Conservation (phyloP, 2,888 invertebrate genomes). For the Andrena camellia region DNA sequence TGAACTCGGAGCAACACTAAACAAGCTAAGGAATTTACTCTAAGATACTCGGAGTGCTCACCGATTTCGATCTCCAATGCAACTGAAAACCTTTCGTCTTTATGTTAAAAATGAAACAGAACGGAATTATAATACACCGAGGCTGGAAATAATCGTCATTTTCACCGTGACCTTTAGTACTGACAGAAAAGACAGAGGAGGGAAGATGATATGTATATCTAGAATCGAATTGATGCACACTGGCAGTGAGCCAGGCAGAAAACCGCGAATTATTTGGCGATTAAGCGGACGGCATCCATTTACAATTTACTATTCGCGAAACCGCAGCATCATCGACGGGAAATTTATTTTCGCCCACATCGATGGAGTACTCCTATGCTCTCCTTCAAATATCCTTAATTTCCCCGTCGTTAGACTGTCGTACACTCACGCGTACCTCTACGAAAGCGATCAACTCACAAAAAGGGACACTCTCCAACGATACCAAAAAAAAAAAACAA, state of each 20-base stretch:
- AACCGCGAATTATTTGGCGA: not conserved
- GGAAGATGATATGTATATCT: no score
- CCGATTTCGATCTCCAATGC: constrained; percentile 37
- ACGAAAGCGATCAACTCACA: not conserved
- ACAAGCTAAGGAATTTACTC: constrained; percentile 53
- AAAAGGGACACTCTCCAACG: constrained; percentile 23
- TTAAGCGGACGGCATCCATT: not conserved
- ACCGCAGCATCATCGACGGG: not conserved
- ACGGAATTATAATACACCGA: no score
- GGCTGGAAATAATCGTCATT: constrained; percentile 1
- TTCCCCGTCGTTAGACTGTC: not conserved
- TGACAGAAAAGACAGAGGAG: no score
- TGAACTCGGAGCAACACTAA: constrained; percentile 36
- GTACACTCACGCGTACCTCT: not conserved
- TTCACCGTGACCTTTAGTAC: not conserved
- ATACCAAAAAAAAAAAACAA: not conserved
- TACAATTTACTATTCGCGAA: not conserved
- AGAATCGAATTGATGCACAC: not conserved
- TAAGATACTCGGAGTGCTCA: constrained; percentile 60
- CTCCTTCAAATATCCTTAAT: not conserved
- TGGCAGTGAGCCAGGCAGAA: not conserved
- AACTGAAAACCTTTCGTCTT: not conserved
- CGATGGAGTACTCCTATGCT: not conserved
- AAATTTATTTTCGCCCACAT: not conserved
- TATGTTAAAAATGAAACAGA: not conserved